phyloP scores from a whole-genome alignment of 35 echinoderm and acorn worm species.

The Nesometra sesokonis region DNA sequence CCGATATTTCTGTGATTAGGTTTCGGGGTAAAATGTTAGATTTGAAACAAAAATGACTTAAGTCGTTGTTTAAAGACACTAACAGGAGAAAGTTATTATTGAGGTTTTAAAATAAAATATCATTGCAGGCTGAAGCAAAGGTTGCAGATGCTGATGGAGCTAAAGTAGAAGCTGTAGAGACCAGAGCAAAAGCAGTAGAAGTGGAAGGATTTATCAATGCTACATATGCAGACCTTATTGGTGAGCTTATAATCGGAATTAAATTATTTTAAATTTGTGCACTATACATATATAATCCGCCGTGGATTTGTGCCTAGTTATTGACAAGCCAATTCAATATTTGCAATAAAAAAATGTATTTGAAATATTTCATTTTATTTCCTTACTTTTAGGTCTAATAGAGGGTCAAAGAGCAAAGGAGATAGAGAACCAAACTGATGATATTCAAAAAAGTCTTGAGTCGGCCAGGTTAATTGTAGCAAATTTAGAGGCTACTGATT shows the following conservation, averaged over 20 bases:
- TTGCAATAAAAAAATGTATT: not conserved
- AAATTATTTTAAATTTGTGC: no score
- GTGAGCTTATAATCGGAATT: not conserved
- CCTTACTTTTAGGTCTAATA: not conserved
- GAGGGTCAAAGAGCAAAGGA: not conserved
- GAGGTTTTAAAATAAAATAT: no score
- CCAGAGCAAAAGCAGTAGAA: not conserved
- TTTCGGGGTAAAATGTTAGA: no score
- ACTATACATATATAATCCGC: no score
- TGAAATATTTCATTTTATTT: not conserved
- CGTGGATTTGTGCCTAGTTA: no score
- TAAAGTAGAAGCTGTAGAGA: not conserved
- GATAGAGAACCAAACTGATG: not conserved
- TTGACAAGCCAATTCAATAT: no score
- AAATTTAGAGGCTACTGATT: not conserved
- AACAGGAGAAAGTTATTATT: not conserved
- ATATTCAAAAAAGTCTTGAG: not conserved
- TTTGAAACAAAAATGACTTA: no score
- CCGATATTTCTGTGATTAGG: no score
- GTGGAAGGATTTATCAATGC: not conserved
- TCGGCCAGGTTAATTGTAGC: not conserved
- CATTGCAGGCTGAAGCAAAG: not conserved
- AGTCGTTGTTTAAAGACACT: no score
- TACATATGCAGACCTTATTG: not conserved
- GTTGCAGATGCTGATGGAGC: not conserved